Base-by-base conservation (phyloP, 1,140 invertebrate species). In the Bombus waltoni region DNA sequence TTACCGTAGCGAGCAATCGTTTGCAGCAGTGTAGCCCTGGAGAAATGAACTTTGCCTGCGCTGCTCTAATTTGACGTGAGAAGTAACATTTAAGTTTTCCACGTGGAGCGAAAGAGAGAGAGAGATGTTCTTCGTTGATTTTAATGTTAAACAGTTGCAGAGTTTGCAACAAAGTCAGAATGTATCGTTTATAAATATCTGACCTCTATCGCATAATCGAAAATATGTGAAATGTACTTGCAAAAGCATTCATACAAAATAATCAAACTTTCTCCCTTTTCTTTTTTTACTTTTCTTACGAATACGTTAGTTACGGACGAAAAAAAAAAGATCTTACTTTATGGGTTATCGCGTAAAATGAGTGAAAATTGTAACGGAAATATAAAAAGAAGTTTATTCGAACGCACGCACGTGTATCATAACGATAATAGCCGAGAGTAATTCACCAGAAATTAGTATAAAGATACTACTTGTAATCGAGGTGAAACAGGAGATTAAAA, bases 1-100 rank as follows among this genome's bases (percentile, higher is more conserved):
- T 81, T 71, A 18, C 32, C 44, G 8, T 13, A 2, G 15, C 25
- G 35, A 32, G 35, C 47, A 72, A 72, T 57, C 32, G 38, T 35
- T 38, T 42, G 79, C 32, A 81, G 11, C 25, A 32, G 9, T 3
- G 6, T 18, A n/a, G 40, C 59, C 25, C 25, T 38, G 2, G 40
- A 78, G 40, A 78, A 78, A 65, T 42, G 76, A 78, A 78, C 57
- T 78, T 65, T 38, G n/a, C 13, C 18, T 28, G 40, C 3, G 42
- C 32, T 35, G 15, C 8, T 42, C 40, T 32, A 78, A 65, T 78
- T 65, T 32, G 8, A 32, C 11, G 40, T 15, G n/a, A n/a, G 59
- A 32, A 78, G n/a, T 25, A 18, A 32, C 15, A 32, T 32, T 15
- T 13, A 44, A 78, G 38, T 78, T 78, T 38, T 65, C 38, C 13